A percentile compares a stretch with the other conserved stretches of the same genome.
These are phyloP conservation scores for Diorhabda carinulata DNA, from an alignment of 1,140 invertebrate species.

Conservation along the genomic window DNA sequence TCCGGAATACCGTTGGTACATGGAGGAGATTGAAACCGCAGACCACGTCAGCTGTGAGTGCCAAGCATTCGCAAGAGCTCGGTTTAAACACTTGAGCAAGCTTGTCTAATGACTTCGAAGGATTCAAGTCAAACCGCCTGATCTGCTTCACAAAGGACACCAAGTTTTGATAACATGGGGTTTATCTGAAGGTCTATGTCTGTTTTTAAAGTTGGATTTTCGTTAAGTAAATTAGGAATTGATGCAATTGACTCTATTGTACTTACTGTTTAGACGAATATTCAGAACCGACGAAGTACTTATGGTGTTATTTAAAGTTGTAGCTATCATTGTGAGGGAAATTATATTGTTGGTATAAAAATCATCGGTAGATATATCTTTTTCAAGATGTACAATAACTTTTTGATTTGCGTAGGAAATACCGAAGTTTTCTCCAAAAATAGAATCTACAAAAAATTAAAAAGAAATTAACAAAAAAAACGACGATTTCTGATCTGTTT, in stretches of 20 bases:
- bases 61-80: no score
- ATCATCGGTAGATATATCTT: neutral
- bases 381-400: neutral
- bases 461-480: neutral
- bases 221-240: no score
- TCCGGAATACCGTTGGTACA: no score
- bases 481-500: no score
- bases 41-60: no score
- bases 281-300: neutral
- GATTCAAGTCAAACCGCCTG: neutral
- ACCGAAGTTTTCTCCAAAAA: neutral
- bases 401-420: neutral
- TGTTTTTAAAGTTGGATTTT: no score
- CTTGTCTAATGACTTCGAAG: neutral
- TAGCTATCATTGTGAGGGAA: neutral
- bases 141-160: no score
- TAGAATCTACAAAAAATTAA: neutral
- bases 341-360: neutral
- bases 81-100: no score
- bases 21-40: no score
- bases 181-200: no score
- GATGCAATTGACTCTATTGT: neutral
- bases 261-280: neutral
- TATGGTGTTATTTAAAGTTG: neutral
- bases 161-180: no score